Conservation (phyloP, 2,113 vertebrate genomes). For the Vombatus ursinus region DNA sequence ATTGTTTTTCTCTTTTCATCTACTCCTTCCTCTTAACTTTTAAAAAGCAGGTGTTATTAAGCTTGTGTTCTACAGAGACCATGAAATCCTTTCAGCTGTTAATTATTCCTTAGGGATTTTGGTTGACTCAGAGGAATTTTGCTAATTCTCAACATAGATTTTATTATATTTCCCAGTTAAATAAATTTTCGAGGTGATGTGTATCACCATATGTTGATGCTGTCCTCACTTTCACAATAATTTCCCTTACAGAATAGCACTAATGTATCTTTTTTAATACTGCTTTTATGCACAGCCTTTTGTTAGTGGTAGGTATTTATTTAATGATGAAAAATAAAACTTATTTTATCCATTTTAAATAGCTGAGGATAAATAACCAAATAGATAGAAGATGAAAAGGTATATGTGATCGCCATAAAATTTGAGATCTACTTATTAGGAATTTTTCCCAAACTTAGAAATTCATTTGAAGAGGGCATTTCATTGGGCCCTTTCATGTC, state of each 20-base stretch:
- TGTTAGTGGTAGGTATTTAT: constrained; percentile 61
- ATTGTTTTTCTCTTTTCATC: background rate
- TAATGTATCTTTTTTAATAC: constrained; percentile 67
- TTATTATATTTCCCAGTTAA: constrained; percentile 64
- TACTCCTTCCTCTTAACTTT: background rate
- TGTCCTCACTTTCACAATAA: constrained; percentile 46
- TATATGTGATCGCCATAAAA: background rate
- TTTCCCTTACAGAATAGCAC: constrained; percentile 69
- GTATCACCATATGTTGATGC: constrained; percentile 61
- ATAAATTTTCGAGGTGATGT: constrained; percentile 61
- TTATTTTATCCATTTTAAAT: constrained; percentile 54
- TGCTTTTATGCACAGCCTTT: constrained; percentile 53
- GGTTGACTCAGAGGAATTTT: constrained; percentile 62
- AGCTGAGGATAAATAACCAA: constrained; percentile 13
- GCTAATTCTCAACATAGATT: constrained; percentile 69
- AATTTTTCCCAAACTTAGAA: background rate
- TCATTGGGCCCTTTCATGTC: no score
- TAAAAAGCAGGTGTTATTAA: constrained; percentile 8
- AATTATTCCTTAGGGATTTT: constrained; percentile 53
- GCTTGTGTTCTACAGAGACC: constrained; percentile 35
- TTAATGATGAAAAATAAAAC: constrained; percentile 62
- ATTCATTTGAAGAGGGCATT: background rate
- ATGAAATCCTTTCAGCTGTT: constrained; percentile 44
- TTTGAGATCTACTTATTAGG: background rate
- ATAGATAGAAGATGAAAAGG: constrained; percentile 27